Evolutionary conservation across 2,113 vertebrate species (phyloP).

Genomic region (Serilophus lunatus): DNA sequence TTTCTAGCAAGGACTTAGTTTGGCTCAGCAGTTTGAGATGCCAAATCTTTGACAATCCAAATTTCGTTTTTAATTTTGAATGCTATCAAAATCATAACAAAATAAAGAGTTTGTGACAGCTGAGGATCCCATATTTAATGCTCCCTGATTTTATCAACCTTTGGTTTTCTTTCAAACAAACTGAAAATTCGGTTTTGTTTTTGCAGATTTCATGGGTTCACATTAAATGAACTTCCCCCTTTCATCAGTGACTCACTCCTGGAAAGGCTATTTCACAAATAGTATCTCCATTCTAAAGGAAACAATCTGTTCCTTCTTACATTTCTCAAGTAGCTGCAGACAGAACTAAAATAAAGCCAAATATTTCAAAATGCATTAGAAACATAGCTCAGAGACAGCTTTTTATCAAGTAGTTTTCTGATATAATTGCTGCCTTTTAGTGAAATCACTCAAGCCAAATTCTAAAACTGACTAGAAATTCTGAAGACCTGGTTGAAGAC

Average conservation of each 20-base stretch:
- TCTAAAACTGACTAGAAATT: background rate
- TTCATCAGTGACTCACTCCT: conserved; percentile 29
- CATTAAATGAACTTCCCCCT: conserved; percentile 7
- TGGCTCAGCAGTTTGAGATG: background rate
- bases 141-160: background rate
- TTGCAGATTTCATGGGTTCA: background rate
- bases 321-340: conserved; percentile 26
- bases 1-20: background rate
- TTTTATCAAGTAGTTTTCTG: background rate
- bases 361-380: conserved; percentile 32
- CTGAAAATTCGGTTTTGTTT: background rate
- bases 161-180: background rate
- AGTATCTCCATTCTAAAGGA: background rate
- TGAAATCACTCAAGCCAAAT: background rate
- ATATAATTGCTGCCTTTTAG: background rate
- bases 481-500: background rate
- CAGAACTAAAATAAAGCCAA: conserved; percentile 26
- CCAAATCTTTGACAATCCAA: background rate
- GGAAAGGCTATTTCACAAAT: conserved; percentile 28
- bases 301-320: conserved; percentile 29
- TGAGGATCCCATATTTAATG: background rate
- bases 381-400: background rate
- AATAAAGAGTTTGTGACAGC: background rate
- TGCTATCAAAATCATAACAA: background rate
- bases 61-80: background rate